phyloP scores from a whole-genome alignment of 37 sponge, comb jelly and placozoan genomes.

The Haliclona indistincta region DNA sequence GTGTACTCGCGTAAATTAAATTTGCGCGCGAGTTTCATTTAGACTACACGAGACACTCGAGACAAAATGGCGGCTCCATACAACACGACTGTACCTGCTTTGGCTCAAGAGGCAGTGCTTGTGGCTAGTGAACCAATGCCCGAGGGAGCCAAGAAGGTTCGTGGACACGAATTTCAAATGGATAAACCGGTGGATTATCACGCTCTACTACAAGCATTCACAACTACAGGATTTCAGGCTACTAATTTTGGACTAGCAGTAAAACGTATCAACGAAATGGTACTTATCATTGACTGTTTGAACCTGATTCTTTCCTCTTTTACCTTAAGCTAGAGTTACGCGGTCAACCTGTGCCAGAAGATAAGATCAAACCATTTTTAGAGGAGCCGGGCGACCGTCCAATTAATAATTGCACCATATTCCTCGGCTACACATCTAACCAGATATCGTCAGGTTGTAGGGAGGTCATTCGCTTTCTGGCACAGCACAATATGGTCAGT shows the following conservation, averaged over 20 bases:
- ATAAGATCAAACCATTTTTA: slow-evolving; percentile 32
- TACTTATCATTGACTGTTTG: slow-evolving; percentile 1
- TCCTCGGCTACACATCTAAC: slow-evolving; percentile 98
- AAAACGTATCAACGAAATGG: slow-evolving; percentile 85
- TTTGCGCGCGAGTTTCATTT: too few relatives aligned
- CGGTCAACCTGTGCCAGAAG: slow-evolving; percentile 53
- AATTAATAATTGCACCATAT: slow-evolving; percentile 90
- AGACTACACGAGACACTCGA: too few relatives aligned
- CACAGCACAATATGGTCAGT: slow-evolving; percentile 89
- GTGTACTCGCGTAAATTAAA: too few relatives aligned
- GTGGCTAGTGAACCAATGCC: slow-evolving; percentile 61
- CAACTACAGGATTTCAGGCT: slow-evolving; percentile 94
- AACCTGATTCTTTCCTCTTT: not conserved
- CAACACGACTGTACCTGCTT: not conserved
- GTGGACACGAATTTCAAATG: slow-evolving; percentile 72
- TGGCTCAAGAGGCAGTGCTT: slow-evolving; percentile 55
- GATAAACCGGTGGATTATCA: slow-evolving; percentile 75
- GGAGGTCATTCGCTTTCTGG: slow-evolving; percentile 86
- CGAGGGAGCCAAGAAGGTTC: slow-evolving; percentile 51
- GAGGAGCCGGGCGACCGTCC: slow-evolving; percentile 57
- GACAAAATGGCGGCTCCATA: too few relatives aligned
- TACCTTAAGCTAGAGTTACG: slow-evolving; percentile 55
- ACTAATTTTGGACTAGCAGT: slow-evolving; percentile 95
- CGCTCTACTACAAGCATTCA: slow-evolving; percentile 77
- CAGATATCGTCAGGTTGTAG: slow-evolving; percentile 91